These are phyloP conservation scores for Pituophis catenifer DNA, from an alignment of 2,113 vertebrate genomes.

Conservation along the genomic window DNA sequence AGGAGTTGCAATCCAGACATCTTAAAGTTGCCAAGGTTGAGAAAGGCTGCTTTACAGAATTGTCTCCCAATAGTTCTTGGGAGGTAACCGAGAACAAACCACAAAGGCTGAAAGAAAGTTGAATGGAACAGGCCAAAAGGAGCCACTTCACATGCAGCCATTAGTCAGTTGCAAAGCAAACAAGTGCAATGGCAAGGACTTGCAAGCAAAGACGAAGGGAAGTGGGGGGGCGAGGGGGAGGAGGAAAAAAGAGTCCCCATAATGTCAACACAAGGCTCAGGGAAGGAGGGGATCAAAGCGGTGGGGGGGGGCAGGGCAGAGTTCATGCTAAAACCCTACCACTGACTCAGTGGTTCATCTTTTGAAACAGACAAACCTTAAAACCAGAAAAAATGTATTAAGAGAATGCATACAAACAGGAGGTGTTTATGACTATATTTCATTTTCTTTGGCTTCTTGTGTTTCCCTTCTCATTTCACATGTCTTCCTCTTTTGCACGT, in stretches of 20 bases:
- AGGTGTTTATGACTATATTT: not conserved
- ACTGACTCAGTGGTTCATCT: not conserved
- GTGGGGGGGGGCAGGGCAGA: not conserved
- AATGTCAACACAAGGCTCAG: not conserved
- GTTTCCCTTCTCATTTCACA: not conserved
- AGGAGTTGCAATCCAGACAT: not conserved
- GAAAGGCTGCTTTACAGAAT: not conserved
- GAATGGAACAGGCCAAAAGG: not conserved
- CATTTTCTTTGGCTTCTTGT: not conserved
- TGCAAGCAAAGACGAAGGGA: not conserved
- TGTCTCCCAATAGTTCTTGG: not conserved
- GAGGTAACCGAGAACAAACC: not conserved
- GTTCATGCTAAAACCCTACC: not conserved
- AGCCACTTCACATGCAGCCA: not conserved
- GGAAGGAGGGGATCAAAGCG: not conserved
- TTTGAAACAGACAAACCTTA: not conserved
- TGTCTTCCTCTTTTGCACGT: not conserved
- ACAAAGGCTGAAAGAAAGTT: not conserved
- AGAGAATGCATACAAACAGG: not conserved
- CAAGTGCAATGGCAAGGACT: not conserved
- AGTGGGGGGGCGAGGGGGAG: not conserved
- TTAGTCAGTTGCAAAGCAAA: not conserved
- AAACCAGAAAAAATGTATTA: not conserved
- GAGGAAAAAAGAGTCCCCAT: not conserved
- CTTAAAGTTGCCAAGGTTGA: not conserved